Percentiles rank a stretch among this genome's conserved stretches.
phyloP scores from a whole-genome alignment of 2,888 invertebrate genomes.

The Ochlodes sylvanus region DNA sequence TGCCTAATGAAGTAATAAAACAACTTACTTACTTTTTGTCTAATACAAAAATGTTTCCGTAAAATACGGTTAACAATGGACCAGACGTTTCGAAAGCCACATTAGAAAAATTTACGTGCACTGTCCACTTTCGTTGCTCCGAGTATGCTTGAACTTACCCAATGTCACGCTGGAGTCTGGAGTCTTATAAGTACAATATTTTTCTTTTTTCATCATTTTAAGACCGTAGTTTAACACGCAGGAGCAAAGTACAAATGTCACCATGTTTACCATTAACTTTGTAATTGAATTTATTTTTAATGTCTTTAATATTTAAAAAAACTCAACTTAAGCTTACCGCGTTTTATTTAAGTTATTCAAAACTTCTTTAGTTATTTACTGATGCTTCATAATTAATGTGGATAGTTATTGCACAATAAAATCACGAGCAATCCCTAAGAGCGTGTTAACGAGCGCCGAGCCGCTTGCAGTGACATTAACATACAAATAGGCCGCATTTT shows the following conservation, averaged over 20 bases:
- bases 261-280: not conserved
- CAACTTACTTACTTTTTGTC: not conserved
- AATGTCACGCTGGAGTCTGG: not conserved
- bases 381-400: not conserved
- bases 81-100: not conserved
- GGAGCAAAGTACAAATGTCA: too few relatives aligned
- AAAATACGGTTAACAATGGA: too few relatives aligned
- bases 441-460: constrained; percentile 14
- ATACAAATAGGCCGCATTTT: constrained; percentile 20
- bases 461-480: constrained; percentile 13
- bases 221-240: not conserved
- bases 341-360: not conserved
- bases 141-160: not conserved
- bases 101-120: too few relatives aligned
- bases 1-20: not conserved
- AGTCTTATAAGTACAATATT: constrained; percentile 5
- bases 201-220: not conserved
- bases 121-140: too few relatives aligned
- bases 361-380: not conserved
- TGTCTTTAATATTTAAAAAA: too few relatives aligned
- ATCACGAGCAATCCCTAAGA: constrained; percentile 5
- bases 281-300: not conserved
- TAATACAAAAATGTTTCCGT: too few relatives aligned
- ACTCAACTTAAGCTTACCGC: too few relatives aligned
- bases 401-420: constrained; percentile 15